Conservation (phyloP, 2,113 vertebrate genomes). For the Pipa parva region DNA sequence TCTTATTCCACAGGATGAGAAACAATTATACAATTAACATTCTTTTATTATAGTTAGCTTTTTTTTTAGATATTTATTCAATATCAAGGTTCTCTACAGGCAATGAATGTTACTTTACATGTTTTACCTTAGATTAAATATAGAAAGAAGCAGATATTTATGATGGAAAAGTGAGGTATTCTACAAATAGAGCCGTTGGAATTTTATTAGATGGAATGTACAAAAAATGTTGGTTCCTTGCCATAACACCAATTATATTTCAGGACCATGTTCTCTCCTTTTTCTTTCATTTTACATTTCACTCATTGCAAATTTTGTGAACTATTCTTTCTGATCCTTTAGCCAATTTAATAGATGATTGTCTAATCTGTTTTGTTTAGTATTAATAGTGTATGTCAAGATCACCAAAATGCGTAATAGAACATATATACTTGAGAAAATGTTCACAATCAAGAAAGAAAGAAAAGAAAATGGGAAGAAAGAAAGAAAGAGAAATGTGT, state of each 20-base stretch:
- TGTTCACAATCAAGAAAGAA: constrained; percentile 68
- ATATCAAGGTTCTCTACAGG: not conserved
- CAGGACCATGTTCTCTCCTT: constrained; percentile 59
- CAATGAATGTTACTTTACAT: not conserved
- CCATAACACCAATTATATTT: constrained; percentile 84
- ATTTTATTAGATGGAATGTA: constrained; percentile 61
- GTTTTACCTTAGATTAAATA: not conserved
- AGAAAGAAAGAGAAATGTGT: constrained; percentile 1
- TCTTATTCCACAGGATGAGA: too few relatives aligned
- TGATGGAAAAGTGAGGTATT: constrained; percentile 10
- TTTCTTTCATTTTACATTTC: constrained; percentile 62
- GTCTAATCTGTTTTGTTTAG: constrained; percentile 82
- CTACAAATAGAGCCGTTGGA: constrained; percentile 14
- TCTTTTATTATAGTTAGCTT: too few relatives aligned
- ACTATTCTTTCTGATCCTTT: constrained; percentile 81
- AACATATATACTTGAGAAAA: constrained; percentile 83
- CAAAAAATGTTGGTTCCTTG: constrained; percentile 67
- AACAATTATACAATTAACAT: too few relatives aligned
- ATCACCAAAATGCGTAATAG: constrained; percentile 82
- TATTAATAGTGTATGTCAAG: constrained; percentile 78
- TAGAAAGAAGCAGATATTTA: constrained; percentile 17
- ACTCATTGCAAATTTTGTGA: too few relatives aligned
- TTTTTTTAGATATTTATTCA: too few relatives aligned
- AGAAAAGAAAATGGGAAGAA: too few relatives aligned
- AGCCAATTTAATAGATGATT: constrained; percentile 76